Evolutionary conservation across 2,113 vertebrate genomes (phyloP), one percentile per base, ranked within the genome.

Genomic region (Notarius lentiginosus): DNA sequence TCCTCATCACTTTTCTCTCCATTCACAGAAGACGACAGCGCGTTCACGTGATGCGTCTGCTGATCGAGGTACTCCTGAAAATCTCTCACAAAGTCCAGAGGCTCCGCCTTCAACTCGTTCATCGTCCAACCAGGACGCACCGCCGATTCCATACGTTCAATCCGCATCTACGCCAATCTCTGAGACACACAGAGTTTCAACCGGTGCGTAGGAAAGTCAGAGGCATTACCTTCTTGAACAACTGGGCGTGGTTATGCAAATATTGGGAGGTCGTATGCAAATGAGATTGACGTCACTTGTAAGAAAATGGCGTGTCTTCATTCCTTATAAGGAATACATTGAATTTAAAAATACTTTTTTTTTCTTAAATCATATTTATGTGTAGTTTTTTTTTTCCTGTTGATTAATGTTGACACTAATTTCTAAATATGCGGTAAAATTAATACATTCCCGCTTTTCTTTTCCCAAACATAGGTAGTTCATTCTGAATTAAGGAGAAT

Each of bases 31-130:
- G 98, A 97, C 51, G 98, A 99, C 89, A 99, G 98, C 97, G 99
- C 98, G 93, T 99, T 99, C 89, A 99, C 98, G 92, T 99, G 98
- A 79, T 99, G 98, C 56, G 98, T 99, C 93, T 99, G 98, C 90
- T 99, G 98, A 47, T 97, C 99, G 82, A 99, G 95, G 90, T 99
- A 99, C 88, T 99, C 98, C 93, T 99, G 98, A 92, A 99, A 99
- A 93, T 99, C 98, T 87, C 99, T 99, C 63, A 99, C 98, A 73
- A 99, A 99, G 94, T 99, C 98, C 94, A 99, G 92, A 7, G 98
- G 96, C 92, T 99, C 98, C 88, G 97, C 96, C 92, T 98, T 99
- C 94, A 98, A 98, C 90, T 99, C 98, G 85, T 97, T 97, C 98
- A 99, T 99, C 41, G 80, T 87, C 80, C 80, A 76, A 83, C 70